A percentile compares a stretch with the other conserved stretches of the same genome.
These are phyloP conservation scores for Xiphias gladius DNA, from an alignment of 2,113 vertebrate species.

Conservation along the genomic window DNA sequence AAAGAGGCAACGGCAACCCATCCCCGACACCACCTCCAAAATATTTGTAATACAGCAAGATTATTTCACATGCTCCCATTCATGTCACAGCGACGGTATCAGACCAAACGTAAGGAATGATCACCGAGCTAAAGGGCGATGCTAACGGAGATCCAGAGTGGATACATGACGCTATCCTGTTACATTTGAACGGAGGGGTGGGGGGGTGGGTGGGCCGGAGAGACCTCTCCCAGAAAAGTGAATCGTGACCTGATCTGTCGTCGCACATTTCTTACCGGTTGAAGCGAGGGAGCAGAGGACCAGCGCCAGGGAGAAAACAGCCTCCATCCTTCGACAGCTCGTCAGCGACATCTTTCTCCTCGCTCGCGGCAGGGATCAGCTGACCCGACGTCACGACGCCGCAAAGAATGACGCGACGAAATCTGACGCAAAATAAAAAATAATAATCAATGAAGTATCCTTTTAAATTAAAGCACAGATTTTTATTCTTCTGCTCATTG, in stretches of 20 bases:
- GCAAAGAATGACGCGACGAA: slow-evolving; percentile 5
- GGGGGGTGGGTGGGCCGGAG: fast-evolving
- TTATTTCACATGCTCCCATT: not conserved
- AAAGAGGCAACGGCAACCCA: too few relatives aligned
- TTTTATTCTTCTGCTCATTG: too few relatives aligned
- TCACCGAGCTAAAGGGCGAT: not conserved
- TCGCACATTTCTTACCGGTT: slow-evolving; percentile 46
- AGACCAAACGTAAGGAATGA: too few relatives aligned
- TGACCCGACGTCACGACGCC: slow-evolving; percentile 61
- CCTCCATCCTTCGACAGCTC: slow-evolving; percentile 63
- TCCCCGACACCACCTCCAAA: too few relatives aligned
- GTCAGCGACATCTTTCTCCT: slow-evolving; percentile 69
- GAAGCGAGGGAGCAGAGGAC: slow-evolving; percentile 21
- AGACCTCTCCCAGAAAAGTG: fast-evolving
- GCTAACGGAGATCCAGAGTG: slow-evolving; percentile 24
- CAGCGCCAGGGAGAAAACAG: slow-evolving; percentile 44
- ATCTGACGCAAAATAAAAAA: too few relatives aligned
- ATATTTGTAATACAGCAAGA: fast-evolving
- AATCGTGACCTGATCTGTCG: fast-evolving
- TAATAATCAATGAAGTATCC: too few relatives aligned
- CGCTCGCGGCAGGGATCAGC: slow-evolving; percentile 55
- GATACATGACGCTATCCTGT: not conserved
- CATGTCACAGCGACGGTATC: not conserved
- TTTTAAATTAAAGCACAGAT: too few relatives aligned
- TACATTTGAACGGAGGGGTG: not conserved